These are phyloP conservation scores for Alviniconcha marisindica DNA, from an alignment of 1,140 invertebrate genomes.

Conservation along the genomic window DNA sequence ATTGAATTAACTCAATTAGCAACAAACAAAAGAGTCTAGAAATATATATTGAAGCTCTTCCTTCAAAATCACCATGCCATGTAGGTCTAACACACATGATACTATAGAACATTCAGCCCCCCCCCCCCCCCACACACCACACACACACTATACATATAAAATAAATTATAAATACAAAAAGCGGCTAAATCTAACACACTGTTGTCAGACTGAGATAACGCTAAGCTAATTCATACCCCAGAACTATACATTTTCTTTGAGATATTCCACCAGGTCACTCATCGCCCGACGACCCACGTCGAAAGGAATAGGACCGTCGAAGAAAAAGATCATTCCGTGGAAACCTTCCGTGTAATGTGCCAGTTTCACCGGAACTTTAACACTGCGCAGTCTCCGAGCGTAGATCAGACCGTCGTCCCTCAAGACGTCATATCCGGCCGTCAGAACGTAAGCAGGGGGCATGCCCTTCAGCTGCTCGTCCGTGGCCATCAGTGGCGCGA, in stretches of 20 bases:
- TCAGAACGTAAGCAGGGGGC: conserved; percentile 61
- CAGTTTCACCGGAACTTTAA: conserved; percentile 54
- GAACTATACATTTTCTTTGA: conserved; percentile 3
- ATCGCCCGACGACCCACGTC: conserved; percentile 58
- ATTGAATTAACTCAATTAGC: no score
- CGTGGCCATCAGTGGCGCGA: conserved; percentile 60
- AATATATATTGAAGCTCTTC: no score
- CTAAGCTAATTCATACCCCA: no score
- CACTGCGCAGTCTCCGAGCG: conserved; percentile 55
- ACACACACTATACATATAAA: no score
- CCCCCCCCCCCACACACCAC: no score
- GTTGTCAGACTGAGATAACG: no score
- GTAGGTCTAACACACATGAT: no score
- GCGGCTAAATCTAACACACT: no score
- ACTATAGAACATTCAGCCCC: no score
- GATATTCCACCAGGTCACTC: conserved; percentile 53
- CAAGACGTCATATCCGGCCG: conserved; percentile 65
- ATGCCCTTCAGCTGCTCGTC: conserved; percentile 51
- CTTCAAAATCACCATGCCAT: no score
- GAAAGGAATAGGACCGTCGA: conserved; percentile 46
- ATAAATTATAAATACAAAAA: no score
- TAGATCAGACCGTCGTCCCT: conserved; percentile 66
- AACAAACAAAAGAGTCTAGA: no score
- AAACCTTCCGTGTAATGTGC: conserved; percentile 63
- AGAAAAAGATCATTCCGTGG: conserved; percentile 66